A percentile compares a stretch with the other conserved stretches of the same genome.
phyloP scores from a whole-genome alignment of 2,888 invertebrate genomes.

The Papilio protenor region DNA sequence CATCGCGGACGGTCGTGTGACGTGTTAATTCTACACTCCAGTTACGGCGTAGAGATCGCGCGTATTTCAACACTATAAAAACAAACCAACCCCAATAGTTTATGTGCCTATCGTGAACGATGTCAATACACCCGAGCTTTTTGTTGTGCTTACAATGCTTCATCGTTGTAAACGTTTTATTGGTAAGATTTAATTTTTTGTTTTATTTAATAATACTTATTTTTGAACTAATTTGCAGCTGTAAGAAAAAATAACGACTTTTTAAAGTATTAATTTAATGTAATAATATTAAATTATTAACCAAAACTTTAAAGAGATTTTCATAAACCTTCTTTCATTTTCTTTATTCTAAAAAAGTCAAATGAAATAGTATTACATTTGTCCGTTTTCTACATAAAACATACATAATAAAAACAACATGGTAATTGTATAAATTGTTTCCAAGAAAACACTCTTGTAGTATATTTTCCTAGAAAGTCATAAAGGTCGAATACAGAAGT shows the following conservation, averaged over 20 bases:
- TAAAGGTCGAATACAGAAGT: constrained; percentile 12
- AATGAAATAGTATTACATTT: not conserved
- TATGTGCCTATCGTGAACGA: constrained; percentile 71
- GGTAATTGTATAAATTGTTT: not conserved
- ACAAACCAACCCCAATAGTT: constrained; percentile 61
- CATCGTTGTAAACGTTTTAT: constrained; percentile 63
- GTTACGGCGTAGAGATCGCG: constrained; percentile 72
- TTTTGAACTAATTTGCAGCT: not conserved
- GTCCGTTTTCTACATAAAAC: not conserved
- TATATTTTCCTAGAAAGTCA: not conserved
- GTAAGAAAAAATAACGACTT: not conserved
- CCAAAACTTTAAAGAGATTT: too few species aligned
- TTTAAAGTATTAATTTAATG: not conserved
- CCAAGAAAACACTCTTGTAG: constrained; percentile 1
- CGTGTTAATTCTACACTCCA: constrained; percentile 53
- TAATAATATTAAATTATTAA: too few species aligned
- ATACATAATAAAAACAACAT: not conserved
- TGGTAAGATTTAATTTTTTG: constrained; percentile 63
- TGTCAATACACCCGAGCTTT: constrained; percentile 53
- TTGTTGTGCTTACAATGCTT: constrained; percentile 67
- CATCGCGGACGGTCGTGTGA: constrained; percentile 70
- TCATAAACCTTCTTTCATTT: not conserved
- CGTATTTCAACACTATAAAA: constrained; percentile 52
- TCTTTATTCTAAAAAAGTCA: too few species aligned
- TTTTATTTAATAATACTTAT: not conserved